phyloP scores from a whole-genome alignment of 2,797 vertebrate genomes.

The Myotis daubentonii region DNA sequence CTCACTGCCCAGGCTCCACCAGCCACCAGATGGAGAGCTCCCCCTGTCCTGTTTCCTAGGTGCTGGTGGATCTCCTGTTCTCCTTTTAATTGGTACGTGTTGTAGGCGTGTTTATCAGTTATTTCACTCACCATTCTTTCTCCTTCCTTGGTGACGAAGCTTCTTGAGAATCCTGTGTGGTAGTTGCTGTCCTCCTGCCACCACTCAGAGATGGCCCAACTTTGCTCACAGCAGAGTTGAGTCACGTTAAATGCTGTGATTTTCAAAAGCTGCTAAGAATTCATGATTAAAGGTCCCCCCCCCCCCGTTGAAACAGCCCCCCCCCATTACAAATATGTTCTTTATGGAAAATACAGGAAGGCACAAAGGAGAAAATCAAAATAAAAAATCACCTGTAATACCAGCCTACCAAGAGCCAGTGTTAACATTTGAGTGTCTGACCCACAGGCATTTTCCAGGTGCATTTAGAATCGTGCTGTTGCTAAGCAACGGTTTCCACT shows the following conservation, averaged over 20 bases:
- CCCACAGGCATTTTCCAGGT: not conserved
- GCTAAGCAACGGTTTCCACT: not conserved
- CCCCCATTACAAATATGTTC: not conserved
- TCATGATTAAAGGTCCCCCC: not conserved
- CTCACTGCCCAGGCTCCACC: rapidly evolving
- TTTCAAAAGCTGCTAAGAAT: not conserved
- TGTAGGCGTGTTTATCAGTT: not conserved
- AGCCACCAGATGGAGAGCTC: rapidly evolving
- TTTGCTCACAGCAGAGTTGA: not conserved
- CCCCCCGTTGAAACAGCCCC: rapidly evolving
- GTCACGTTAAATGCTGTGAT: not conserved
- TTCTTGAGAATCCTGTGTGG: not conserved
- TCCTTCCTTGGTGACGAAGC: not conserved
- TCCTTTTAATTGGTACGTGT: not conserved
- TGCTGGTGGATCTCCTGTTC: not conserved
- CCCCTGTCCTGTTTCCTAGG: not conserved
- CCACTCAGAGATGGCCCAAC: not conserved
- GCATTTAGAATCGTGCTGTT: not conserved
- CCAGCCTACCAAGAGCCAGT: not conserved
- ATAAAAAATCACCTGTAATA: not conserved
- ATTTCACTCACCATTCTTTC: not conserved
- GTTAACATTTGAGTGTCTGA: not conserved
- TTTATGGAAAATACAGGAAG: constrained; percentile 24
- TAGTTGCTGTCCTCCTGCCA: not conserved
- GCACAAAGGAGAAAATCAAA: not conserved